phyloP scores from a whole-genome alignment of 2,797 vertebrate genomes.

The Xenopus petersii region DNA sequence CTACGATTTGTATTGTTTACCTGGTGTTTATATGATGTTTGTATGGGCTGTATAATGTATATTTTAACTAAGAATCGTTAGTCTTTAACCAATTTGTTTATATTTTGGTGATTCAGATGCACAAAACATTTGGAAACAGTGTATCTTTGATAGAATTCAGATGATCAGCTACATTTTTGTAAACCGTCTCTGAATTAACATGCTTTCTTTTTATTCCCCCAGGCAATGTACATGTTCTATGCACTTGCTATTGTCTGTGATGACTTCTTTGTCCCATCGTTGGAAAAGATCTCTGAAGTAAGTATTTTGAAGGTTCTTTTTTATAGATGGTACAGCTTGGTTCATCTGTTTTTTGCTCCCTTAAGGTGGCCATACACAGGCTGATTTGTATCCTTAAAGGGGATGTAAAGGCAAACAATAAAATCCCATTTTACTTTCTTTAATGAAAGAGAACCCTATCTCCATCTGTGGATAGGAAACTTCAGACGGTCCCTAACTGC shows the following conservation, averaged over 20 bases:
- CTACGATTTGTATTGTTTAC: no score
- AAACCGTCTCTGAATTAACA: conserved; percentile 5
- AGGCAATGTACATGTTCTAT: conserved; percentile 97
- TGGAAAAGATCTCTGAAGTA: conserved; percentile 95
- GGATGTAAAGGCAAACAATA: no score
- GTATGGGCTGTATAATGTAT: no score
- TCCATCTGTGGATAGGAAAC: no score
- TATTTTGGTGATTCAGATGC: not conserved
- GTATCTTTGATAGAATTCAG: not conserved
- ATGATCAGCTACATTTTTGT: conserved; percentile 1
- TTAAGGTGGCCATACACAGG: no score
- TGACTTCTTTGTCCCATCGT: conserved; percentile 93
- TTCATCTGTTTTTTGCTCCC: no score
- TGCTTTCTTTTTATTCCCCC: conserved; percentile 45
- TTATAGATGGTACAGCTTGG: no score
- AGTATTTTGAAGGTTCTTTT: conserved; percentile 40
- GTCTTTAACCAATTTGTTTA: not conserved
- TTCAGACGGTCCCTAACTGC: no score
- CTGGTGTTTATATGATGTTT: no score
- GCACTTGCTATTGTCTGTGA: conserved; percentile 92
- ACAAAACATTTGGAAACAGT: not conserved
- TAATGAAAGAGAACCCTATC: no score
- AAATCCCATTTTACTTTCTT: no score
- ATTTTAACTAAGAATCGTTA: not conserved
- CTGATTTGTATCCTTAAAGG: no score